A percentile compares a stretch with the other conserved stretches of the same genome.
These are phyloP conservation scores for Pogonophryne albipinna DNA, from an alignment of 2,797 vertebrate genomes.

Conservation along the genomic window DNA sequence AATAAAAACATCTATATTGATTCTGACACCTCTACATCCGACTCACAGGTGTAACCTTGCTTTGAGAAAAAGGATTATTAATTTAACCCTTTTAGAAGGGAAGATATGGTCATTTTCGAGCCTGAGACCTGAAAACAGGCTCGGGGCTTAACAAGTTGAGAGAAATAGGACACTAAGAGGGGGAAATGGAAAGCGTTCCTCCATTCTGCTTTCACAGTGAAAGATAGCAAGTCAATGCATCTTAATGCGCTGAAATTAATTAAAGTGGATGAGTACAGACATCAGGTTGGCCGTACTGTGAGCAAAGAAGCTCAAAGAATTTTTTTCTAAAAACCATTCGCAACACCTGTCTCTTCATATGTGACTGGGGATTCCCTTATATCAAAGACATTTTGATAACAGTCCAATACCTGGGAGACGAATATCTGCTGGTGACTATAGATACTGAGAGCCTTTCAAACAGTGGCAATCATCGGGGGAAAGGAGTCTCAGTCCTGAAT, in stretches of 20 bases:
- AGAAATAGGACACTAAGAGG: slow-evolving; percentile 34
- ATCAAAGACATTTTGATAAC: slow-evolving; percentile 5
- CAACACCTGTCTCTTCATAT: slow-evolving; percentile 18
- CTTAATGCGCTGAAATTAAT: slow-evolving; percentile 37
- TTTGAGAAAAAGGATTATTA: too few species aligned
- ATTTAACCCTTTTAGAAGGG: too few species aligned
- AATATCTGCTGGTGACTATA: slow-evolving; percentile 24
- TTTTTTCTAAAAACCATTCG: slow-evolving; percentile 8
- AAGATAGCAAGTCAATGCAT: slow-evolving; percentile 17
- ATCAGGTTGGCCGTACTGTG: neutral
- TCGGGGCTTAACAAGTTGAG: slow-evolving; percentile 1
- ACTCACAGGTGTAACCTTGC: too few species aligned
- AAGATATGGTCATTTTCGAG: too few species aligned
- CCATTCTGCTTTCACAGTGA: slow-evolving; percentile 29
- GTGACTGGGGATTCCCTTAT: neutral
- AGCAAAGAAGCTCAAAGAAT: slow-evolving; percentile 10
- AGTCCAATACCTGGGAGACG: slow-evolving; percentile 32
- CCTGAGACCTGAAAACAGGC: too few species aligned
- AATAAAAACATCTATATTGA: too few species aligned
- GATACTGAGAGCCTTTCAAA: slow-evolving; percentile 54
- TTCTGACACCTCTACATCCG: too few species aligned
- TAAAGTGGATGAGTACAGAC: slow-evolving; percentile 17
- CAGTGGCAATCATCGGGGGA: slow-evolving; percentile 28
- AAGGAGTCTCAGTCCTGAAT: slow-evolving; percentile 35
- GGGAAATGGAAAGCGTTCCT: slow-evolving; percentile 37